These are phyloP conservation scores for Nomia melanderi DNA, from an alignment of 1,140 invertebrate genomes.

Conservation along the genomic window DNA sequence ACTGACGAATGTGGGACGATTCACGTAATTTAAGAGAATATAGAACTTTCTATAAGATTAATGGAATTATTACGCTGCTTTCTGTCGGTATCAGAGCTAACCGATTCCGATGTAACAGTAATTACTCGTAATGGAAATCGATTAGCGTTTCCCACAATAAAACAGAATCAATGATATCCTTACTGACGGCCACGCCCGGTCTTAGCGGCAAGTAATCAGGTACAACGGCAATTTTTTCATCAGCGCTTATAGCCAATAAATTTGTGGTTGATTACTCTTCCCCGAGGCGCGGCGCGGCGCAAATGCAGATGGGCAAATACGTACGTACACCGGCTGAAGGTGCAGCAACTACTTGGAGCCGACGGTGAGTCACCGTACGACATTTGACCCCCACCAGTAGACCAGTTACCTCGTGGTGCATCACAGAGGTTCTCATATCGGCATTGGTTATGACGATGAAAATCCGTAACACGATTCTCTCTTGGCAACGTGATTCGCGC, in stretches of 20 bases:
- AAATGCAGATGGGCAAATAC: slow-evolving; percentile 53
- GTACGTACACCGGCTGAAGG: slow-evolving; percentile 35
- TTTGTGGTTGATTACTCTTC: slow-evolving; percentile 31
- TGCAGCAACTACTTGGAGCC: slow-evolving; percentile 50
- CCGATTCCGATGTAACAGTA: too few species aligned
- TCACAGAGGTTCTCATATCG: slow-evolving; percentile 65
- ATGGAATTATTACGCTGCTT: too few species aligned
- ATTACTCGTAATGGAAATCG: too few species aligned
- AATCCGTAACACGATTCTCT: too few species aligned
- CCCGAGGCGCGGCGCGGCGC: slow-evolving; percentile 34
- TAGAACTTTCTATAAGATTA: too few species aligned
- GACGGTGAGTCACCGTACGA: slow-evolving; percentile 71
- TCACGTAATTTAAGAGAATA: too few species aligned
- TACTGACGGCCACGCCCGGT: neutral
- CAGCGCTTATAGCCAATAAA: slow-evolving; percentile 23
- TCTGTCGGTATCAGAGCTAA: too few species aligned
- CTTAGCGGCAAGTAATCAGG: neutral
- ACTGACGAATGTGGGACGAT: too few species aligned
- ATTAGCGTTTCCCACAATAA: too few species aligned
- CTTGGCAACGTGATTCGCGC: too few species aligned
- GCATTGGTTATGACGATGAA: neutral
- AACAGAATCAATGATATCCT: neutral
- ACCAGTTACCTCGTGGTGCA: slow-evolving; percentile 55
- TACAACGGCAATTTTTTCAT: neutral
- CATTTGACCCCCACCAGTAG: slow-evolving; percentile 73